Evolutionary conservation across 2,888 invertebrate genomes (phyloP).

Genomic region (Pachydiplax longipennis): DNA sequence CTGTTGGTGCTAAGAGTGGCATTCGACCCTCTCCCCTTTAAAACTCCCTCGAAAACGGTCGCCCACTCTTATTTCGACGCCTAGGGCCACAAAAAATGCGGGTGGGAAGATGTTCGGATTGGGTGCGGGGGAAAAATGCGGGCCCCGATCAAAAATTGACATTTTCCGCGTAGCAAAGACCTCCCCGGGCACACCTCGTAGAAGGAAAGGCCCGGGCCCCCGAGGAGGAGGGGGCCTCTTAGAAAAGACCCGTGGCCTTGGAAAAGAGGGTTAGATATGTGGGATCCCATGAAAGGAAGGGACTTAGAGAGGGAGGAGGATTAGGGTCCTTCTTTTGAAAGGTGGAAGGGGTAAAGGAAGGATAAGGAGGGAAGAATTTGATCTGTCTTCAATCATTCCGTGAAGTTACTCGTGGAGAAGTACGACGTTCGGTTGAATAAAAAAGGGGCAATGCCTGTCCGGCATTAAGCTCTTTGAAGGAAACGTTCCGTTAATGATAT

Average conservation of each 20-base stretch:
- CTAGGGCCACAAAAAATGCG: not conserved
- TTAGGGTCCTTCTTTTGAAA: too few relatives aligned
- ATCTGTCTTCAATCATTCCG: not conserved
- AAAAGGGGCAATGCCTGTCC: not conserved
- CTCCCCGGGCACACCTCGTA: not conserved
- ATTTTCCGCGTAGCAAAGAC: not conserved
- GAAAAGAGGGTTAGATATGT: not conserved
- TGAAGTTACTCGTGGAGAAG: not conserved
- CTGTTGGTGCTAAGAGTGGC: not conserved
- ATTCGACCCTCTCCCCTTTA: not conserved
- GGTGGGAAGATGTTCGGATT: not conserved
- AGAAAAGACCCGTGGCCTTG: not conserved
- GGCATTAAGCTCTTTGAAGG: not conserved
- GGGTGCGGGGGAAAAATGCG: not conserved
- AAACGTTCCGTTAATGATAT: not conserved
- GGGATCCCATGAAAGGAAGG: not conserved
- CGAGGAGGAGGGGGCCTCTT: not conserved
- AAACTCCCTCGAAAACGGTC: not conserved
- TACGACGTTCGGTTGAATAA: not conserved
- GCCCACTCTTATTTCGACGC: not conserved
- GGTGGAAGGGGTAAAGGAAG: not conserved
- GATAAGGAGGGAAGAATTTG: not conserved
- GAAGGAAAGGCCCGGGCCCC: not conserved
- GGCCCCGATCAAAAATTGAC: conserved; percentile 31
- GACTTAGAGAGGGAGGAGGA: not conserved